Evolutionary conservation across 2,888 invertebrate genomes (phyloP).

Genomic region (Microplitis manilae): DNA sequence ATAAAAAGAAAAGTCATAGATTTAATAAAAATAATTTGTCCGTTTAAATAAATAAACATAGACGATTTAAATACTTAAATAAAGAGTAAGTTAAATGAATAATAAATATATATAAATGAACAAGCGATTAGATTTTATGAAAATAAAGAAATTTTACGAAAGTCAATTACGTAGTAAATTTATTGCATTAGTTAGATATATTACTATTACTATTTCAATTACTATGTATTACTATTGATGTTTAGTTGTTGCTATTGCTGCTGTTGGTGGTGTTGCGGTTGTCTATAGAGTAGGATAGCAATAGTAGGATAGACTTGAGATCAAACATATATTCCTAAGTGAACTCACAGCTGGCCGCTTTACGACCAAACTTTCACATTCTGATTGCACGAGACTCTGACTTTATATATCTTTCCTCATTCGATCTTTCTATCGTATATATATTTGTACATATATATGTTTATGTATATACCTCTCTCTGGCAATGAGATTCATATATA

Average conservation of each 20-base stretch:
- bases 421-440: constrained; percentile 25
- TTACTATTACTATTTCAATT: neutral
- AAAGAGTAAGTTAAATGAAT: neutral
- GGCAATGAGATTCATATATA: constrained; percentile 4
- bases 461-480: constrained; percentile 17
- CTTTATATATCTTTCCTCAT: constrained; percentile 28
- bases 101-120: neutral
- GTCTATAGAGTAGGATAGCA: neutral
- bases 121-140: neutral
- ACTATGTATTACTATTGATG: constrained; percentile 10
- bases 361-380: constrained; percentile 70
- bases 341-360: constrained; percentile 61
- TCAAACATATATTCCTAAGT: constrained; percentile 46
- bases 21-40: neutral
- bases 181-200: neutral
- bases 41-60: neutral
- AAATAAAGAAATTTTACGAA: neutral
- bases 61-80: neutral
- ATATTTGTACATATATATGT: too few species aligned
- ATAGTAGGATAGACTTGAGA: constrained; percentile 36
- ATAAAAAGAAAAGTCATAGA: too few species aligned
- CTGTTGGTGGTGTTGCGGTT: constrained; percentile 3
- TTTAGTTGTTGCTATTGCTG: constrained; percentile 42
- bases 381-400: constrained; percentile 57
- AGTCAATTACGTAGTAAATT: constrained; percentile 18